phyloP scores from a whole-genome alignment of 2,888 invertebrate species.

The Endomychus coccineus region DNA sequence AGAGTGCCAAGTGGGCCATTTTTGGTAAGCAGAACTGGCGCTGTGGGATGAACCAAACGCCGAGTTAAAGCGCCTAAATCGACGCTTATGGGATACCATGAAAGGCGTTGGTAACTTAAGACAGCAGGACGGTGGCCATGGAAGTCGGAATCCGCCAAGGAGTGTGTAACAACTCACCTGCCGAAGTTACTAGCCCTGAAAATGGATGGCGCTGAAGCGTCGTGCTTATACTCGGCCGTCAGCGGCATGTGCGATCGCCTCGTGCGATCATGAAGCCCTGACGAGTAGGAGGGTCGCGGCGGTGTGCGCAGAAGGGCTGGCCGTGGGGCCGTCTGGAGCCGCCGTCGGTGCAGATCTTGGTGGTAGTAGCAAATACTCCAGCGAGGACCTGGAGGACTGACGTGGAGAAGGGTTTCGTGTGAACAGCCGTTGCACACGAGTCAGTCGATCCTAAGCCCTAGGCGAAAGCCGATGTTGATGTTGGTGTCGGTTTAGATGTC shows the following conservation, averaged over 20 bases:
- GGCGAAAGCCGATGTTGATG: constrained; percentile 44
- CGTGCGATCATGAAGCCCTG: constrained; percentile 47
- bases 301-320: constrained; percentile 56
- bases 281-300: constrained; percentile 53
- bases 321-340: constrained; percentile 50
- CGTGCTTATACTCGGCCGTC: constrained; percentile 46
- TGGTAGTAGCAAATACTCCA: constrained; percentile 61
- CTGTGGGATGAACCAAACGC: constrained; percentile 70
- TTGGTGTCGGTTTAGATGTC: too few relatives aligned
- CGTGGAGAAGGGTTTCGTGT: constrained; percentile 57
- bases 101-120: constrained; percentile 50
- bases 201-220: constrained; percentile 56
- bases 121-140: constrained; percentile 68
- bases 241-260: constrained; percentile 35
- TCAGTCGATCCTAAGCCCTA: constrained; percentile 51
- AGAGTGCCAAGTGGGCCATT: too few relatives aligned
- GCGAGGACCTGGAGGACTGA: constrained; percentile 53
- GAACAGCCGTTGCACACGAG: constrained; percentile 51
- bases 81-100: constrained; percentile 54
- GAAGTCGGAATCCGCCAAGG: constrained; percentile 63
- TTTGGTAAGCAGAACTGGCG: too few relatives aligned
- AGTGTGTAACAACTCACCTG: constrained; percentile 48
- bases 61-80: constrained; percentile 59
- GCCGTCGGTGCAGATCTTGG: constrained; percentile 56
- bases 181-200: constrained; percentile 57